phyloP scores from a whole-genome alignment of 2,797 vertebrate genomes.

The Paratrypauchen microcephalus region DNA sequence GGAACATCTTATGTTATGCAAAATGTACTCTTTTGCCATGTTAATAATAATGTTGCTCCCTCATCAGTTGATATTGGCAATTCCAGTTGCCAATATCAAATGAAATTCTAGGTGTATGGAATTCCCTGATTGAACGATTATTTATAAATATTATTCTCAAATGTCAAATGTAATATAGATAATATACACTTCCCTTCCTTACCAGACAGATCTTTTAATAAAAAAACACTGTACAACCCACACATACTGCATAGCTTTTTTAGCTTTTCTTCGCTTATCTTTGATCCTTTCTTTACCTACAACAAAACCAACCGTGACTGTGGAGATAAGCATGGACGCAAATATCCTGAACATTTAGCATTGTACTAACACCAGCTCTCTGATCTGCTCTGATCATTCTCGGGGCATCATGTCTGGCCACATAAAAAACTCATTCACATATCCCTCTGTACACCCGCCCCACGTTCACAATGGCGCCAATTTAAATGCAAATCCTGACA shows the following conservation, averaged over 20 bases:
- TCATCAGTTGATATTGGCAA: too few species aligned
- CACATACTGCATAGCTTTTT: constrained; percentile 1
- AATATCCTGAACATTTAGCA: constrained; percentile 46
- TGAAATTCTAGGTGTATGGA: too few species aligned
- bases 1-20: too few species aligned
- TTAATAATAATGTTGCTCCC: too few species aligned
- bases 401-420: constrained; percentile 45
- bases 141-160: background rate
- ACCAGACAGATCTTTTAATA: too few species aligned
- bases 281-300: constrained; percentile 23
- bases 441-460: constrained; percentile 56
- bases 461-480: constrained; percentile 71
- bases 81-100: too few species aligned
- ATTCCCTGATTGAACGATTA: too few species aligned
- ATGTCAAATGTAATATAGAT: background rate
- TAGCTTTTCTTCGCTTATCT: constrained; percentile 25
- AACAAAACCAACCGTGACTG: constrained; percentile 29
- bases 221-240: background rate
- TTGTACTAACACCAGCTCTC: constrained; percentile 58
- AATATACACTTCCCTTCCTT: background rate
- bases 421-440: constrained; percentile 48
- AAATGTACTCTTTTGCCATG: too few species aligned
- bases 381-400: constrained; percentile 61
- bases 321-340: constrained; percentile 20
- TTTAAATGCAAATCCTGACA: constrained; percentile 84